Percentiles rank a stretch among this genome's conserved stretches.
phyloP scores from a whole-genome alignment of 2,113 vertebrate species.

The Gymnobelideus leadbeateri region DNA sequence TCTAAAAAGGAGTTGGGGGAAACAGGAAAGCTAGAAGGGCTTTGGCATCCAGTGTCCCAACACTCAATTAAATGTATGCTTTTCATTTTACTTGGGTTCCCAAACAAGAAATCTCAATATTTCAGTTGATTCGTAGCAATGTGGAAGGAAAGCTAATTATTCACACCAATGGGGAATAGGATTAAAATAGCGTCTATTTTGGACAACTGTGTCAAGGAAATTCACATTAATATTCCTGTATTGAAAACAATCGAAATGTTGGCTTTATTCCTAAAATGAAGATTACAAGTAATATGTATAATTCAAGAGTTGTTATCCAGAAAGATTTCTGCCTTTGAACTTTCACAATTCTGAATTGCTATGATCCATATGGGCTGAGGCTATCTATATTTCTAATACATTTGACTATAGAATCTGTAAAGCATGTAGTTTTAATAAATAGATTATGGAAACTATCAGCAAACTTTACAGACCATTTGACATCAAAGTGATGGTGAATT shows the following conservation, averaged over 20 bases:
- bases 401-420: background rate
- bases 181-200: background rate
- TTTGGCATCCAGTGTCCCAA: background rate
- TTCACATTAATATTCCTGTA: background rate
- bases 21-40: background rate
- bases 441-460: background rate
- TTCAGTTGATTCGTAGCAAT: background rate
- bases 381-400: slow-evolving; percentile 21
- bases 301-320: background rate
- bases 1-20: background rate
- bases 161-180: background rate
- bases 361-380: background rate
- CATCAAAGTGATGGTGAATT: slow-evolving; percentile 32
- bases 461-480: background rate
- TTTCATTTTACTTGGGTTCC: background rate
- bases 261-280: background rate
- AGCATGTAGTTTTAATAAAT: slow-evolving; percentile 39
- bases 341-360: background rate
- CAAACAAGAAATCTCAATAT: background rate
- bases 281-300: background rate
- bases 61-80: background rate
- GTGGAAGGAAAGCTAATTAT: background rate
- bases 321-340: background rate
- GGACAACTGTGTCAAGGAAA: background rate
- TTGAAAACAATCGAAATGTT: background rate